Percentiles rank a stretch among this genome's conserved stretches.
These are phyloP conservation scores for Stomorhina lunata DNA, from an alignment of 2,888 invertebrate genomes.

Conservation along the genomic window DNA sequence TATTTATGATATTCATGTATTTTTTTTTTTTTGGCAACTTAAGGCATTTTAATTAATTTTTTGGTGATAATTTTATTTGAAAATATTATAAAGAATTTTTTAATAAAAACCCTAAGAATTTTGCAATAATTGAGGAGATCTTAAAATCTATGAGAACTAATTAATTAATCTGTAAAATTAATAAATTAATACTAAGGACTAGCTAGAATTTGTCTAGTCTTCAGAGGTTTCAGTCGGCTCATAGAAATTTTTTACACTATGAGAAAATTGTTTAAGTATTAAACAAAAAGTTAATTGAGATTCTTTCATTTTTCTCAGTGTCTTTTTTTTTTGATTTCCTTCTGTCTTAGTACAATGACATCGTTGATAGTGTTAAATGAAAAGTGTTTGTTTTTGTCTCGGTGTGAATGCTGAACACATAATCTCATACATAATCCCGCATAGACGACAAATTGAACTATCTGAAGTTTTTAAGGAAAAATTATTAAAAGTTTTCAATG, in stretches of 20 bases:
- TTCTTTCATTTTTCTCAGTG: background rate
- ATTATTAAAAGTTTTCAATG: too few species aligned
- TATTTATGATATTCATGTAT: background rate
- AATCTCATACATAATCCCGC: too few species aligned
- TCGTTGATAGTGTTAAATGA: constrained; percentile 7
- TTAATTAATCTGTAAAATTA: background rate
- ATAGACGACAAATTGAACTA: too few species aligned
- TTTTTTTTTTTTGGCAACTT: background rate
- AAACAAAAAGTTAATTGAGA: too few species aligned
- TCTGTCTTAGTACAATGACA: constrained; percentile 6
- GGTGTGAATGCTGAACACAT: too few species aligned
- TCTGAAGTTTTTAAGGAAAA: too few species aligned
- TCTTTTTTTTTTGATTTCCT: background rate
- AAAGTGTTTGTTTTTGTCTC: background rate
- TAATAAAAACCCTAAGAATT: background rate
- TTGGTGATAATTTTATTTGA: too few species aligned
- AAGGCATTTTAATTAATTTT: background rate
- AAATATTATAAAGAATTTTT: background rate
- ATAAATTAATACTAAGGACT: background rate
- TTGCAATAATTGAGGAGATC: background rate
- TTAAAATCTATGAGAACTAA: background rate
- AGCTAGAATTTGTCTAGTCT: background rate
- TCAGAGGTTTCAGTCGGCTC: background rate
- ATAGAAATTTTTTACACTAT: background rate
- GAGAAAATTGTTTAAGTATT: background rate